Evolutionary conservation across 2,797 vertebrate species (phyloP).

Genomic region (Tenualosa ilisha): DNA sequence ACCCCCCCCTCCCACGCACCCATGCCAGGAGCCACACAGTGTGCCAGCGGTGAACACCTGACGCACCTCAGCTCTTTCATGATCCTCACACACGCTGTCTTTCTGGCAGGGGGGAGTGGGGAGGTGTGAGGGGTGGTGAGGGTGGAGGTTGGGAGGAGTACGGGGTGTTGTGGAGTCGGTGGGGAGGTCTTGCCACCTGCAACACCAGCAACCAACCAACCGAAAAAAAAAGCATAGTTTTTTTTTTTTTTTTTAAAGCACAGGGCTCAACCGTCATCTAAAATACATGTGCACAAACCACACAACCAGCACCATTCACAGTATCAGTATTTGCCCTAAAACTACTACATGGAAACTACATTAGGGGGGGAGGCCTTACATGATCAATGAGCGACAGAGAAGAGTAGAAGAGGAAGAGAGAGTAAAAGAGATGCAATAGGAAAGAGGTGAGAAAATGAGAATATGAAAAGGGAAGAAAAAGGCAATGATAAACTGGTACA

Average conservation of each 20-base stretch:
- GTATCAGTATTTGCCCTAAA: background rate
- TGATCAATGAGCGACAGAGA: background rate
- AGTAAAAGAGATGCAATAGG: background rate
- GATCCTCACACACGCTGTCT: background rate
- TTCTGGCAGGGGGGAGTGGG: too few species aligned
- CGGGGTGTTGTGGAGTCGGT: background rate
- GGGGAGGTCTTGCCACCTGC: background rate
- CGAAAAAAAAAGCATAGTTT: background rate
- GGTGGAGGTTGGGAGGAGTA: background rate
- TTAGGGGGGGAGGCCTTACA: background rate
- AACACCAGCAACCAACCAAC: background rate
- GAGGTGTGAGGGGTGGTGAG: background rate
- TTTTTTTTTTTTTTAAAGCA: background rate
- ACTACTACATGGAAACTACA: background rate
- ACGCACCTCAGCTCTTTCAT: background rate
- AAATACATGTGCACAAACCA: background rate
- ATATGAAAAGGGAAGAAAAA: background rate
- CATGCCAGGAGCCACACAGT: background rate
- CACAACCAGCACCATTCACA: background rate
- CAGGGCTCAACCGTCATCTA: background rate
- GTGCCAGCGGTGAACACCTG: slow-evolving; percentile 15
- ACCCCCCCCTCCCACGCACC: background rate
- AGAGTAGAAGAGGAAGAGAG: background rate
- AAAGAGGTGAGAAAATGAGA: background rate
- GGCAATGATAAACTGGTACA: background rate